Percentiles rank a stretch among this genome's conserved stretches.
Conservation (phyloP, 2,797 vertebrate species). For the Gobionotothen gibberifrons region DNA sequence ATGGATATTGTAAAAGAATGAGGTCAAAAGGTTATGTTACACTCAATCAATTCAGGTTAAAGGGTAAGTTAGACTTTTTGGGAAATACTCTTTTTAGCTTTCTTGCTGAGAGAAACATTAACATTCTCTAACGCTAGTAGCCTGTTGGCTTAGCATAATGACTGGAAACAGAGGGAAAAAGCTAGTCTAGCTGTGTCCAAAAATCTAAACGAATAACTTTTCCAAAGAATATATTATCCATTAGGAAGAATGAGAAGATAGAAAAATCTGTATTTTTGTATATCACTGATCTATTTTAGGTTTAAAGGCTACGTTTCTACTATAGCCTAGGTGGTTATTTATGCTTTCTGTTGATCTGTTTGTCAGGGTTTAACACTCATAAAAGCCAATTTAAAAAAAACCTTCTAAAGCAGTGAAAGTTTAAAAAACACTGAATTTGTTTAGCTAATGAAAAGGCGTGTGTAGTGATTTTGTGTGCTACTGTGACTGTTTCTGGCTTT, state of each 20-base stretch:
- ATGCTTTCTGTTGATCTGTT: not conserved
- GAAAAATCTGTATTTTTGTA: not conserved
- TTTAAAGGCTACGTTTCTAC: not conserved
- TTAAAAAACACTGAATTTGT: not conserved
- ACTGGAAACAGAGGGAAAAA: not conserved
- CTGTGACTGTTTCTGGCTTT: not conserved
- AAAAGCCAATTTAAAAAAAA: not conserved
- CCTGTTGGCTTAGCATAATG: not conserved
- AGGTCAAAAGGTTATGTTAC: too few species aligned
- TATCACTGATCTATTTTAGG: not conserved
- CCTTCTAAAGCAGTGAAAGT: not conserved
- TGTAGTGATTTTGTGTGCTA: conserved; percentile 2
- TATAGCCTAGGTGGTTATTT: not conserved
- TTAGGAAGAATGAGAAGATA: too few species aligned
- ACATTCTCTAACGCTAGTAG: too few species aligned
- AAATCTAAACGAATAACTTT: not conserved
- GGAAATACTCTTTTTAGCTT: too few species aligned
- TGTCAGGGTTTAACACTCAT: not conserved
- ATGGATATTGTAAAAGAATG: not conserved
- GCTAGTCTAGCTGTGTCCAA: not conserved
- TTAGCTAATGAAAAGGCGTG: not conserved
- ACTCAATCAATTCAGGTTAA: not conserved
- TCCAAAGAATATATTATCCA: not conserved
- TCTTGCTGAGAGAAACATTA: not conserved
- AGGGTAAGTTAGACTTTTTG: not conserved